Evolutionary conservation across 2,888 invertebrate species (phyloP).

Genomic region (Drosophila glabriapex): DNA sequence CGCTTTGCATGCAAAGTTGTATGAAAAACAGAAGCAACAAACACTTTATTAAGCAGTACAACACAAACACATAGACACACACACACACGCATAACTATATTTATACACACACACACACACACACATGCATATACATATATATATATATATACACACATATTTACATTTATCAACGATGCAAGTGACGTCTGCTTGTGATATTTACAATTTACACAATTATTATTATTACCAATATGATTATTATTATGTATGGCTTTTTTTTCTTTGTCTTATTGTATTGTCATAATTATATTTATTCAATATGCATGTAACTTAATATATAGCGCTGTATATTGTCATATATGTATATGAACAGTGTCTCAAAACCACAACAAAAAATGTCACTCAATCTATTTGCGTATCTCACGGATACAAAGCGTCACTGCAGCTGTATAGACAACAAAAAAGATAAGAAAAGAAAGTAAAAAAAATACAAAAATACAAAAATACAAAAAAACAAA

Average conservation of each 20-base stretch:
- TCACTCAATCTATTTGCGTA: conserved; percentile 18
- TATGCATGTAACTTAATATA: conserved; percentile 15
- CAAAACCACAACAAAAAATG: conserved; percentile 30
- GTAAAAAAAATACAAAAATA: background rate
- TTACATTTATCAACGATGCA: conserved; percentile 76
- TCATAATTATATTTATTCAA: conserved; percentile 40
- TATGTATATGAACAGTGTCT: conserved; percentile 28
- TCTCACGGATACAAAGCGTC: conserved; percentile 13
- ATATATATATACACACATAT: conserved; percentile 45
- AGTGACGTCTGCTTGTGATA: conserved; percentile 80
- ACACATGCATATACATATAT: conserved; percentile 8
- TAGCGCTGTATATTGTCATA: conserved; percentile 22
- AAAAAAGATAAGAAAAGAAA: background rate
- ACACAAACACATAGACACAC: conserved; percentile 19
- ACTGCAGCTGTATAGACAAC: conserved; percentile 4
- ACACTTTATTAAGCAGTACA: conserved; percentile 19
- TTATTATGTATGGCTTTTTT: conserved; percentile 37
- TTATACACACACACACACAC: conserved; percentile 29
- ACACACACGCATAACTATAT: conserved; percentile 20
- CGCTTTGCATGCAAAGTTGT: background rate
- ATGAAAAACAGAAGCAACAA: conserved; percentile 12
- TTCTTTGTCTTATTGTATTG: conserved; percentile 17
- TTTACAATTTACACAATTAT: conserved; percentile 78
- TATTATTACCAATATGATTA: conserved; percentile 52
- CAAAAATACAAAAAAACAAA: background rate